Evolutionary conservation across 1,140 invertebrate species (phyloP).

Genomic region (Colletes gigas): DNA sequence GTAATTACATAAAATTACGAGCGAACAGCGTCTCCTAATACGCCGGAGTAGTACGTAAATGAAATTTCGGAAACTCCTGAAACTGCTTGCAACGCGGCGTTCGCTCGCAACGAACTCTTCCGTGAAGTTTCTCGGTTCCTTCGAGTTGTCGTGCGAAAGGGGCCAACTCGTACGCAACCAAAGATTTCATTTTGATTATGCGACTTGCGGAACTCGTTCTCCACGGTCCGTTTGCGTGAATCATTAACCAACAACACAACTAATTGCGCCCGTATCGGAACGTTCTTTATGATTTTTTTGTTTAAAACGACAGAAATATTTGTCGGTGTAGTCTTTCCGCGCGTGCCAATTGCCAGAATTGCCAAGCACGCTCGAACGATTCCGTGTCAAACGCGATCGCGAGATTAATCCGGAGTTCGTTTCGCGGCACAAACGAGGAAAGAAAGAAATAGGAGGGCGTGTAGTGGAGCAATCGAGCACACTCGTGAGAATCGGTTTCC

Average conservation of each 20-base stretch:
- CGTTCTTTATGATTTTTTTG: too few relatives aligned
- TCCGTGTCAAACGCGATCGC: not conserved
- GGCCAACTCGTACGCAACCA: not conserved
- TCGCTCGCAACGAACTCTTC: slow-evolving; percentile 24
- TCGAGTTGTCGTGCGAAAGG: slow-evolving; percentile 12
- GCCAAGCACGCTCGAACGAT: too few relatives aligned
- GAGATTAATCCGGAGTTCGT: not conserved
- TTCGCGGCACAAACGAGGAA: not conserved
- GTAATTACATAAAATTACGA: slow-evolving; percentile 33
- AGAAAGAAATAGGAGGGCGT: not conserved
- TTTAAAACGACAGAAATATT: too few relatives aligned
- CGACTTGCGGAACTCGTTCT: slow-evolving; percentile 25
- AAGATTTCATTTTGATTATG: slow-evolving; percentile 43
- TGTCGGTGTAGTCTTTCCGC: too few relatives aligned
- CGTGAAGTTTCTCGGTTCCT: slow-evolving; percentile 15
- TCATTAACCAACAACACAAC: not conserved
- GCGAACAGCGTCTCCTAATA: slow-evolving; percentile 31
- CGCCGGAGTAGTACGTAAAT: slow-evolving; percentile 31
- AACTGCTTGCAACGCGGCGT: slow-evolving; percentile 18
- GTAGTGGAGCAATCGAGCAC: not conserved
- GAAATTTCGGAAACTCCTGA: slow-evolving; percentile 38
- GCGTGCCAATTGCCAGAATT: too few relatives aligned
- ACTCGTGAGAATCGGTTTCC: not conserved
- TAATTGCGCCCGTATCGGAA: not conserved
- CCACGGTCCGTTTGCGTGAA: not conserved